Conservation (phyloP, 2,113 vertebrate genomes). For the Hemiscyllium ocellatum region DNA sequence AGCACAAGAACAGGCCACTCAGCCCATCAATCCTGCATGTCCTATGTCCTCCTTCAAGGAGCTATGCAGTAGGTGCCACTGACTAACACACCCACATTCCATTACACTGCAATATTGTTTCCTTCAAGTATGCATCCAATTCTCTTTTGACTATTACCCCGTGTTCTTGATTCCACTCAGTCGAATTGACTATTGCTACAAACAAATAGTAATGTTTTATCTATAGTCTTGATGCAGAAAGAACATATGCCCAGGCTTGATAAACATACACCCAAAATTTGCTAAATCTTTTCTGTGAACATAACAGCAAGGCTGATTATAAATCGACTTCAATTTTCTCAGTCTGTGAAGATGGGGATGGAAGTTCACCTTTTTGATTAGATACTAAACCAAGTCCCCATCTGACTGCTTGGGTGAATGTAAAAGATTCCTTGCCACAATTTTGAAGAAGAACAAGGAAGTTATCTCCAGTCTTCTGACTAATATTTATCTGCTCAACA, state of each 20-base stretch:
- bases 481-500: too few species aligned
- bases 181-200: neutral
- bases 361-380: too few species aligned
- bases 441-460: too few species aligned
- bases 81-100: neutral
- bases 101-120: neutral
- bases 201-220: neutral
- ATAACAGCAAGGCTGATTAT: neutral
- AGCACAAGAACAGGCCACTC: too few species aligned
- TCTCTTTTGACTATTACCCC: neutral
- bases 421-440: too few species aligned
- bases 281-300: neutral
- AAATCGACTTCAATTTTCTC: neutral
- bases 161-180: neutral
- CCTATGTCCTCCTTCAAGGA: neutral
- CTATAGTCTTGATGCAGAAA: neutral
- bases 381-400: too few species aligned
- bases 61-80: neutral
- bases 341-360: neutral
- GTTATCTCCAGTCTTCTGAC: too few species aligned
- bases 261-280: neutral
- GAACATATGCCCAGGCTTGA: neutral
- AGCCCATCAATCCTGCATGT: too few species aligned
- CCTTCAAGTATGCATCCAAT: neutral
- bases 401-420: too few species aligned